A percentile compares a stretch with the other conserved stretches of the same genome.
Evolutionary conservation across 35 echinoderm and acorn worm species (phyloP).

Genomic region (Amphiura filiformis): DNA sequence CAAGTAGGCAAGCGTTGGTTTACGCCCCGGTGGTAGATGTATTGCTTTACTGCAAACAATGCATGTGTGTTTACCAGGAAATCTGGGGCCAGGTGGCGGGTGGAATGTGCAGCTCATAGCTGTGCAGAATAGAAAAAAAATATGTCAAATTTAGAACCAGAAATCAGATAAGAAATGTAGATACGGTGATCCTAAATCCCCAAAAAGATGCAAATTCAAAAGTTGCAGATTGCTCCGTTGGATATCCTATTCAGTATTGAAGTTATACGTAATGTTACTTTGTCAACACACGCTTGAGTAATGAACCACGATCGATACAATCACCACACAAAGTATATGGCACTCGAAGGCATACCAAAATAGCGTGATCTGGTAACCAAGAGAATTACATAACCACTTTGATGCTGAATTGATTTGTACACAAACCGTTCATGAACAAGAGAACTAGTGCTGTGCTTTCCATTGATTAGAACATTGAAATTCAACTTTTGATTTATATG

Average conservation of each 20-base stretch:
- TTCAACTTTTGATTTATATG: background rate
- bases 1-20: slow-evolving; percentile 41
- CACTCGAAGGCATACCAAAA: too few species aligned
- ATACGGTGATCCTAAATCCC: too few species aligned
- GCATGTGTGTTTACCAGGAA: slow-evolving; percentile 19
- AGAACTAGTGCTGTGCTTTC: too few species aligned
- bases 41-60: slow-evolving; percentile 27
- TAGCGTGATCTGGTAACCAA: too few species aligned
- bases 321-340: too few species aligned
- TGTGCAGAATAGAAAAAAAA: slow-evolving; percentile 9
- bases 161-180: background rate
- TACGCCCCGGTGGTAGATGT: background rate
- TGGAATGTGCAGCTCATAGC: slow-evolving; percentile 35
- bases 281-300: background rate
- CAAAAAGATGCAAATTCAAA: too few species aligned
- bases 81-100: background rate
- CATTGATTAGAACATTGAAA: background rate
- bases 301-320: too few species aligned
- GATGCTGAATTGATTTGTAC: background rate
- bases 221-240: too few species aligned
- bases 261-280: background rate
- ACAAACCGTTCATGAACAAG: background rate
- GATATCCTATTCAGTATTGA: background rate
- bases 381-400: too few species aligned
- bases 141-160: background rate